Base-by-base conservation (phyloP, 2,888 invertebrate species). In the Volucella inflata region DNA sequence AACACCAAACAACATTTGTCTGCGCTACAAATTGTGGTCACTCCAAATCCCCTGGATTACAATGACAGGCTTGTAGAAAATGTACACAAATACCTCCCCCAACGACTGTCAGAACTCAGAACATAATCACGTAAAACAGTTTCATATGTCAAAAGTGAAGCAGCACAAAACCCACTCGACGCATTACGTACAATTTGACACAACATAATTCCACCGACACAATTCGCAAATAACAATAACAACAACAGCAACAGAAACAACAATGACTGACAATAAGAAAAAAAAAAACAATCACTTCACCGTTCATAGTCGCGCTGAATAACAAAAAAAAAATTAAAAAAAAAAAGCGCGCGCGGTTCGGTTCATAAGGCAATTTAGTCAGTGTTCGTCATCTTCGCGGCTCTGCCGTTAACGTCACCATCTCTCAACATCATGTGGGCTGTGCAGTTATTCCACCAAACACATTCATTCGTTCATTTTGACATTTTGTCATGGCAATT, bases 401-500 rank as follows among this genome's bases (percentile, higher is more conserved):
- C 30, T 36, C 48, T 50, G 60, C 65, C 65, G 62, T 59, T 48
- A 30, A 6, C 30, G 30, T 30, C 30, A 30, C 30, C 30, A 30
- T 30, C 30, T 30, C 30, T 30, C 4, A 30, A 71, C 55, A 80
- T 80, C 65, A 76, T 85, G 76, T 85, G 71, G 81, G 85, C 80
- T 60, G 80, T 68, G 60, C 76, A 81, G 85, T 81, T 81, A 85
- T 85, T 85, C 77, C 81, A 30, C 30, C 30, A 30, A 30, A 30
- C 6, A 85, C 81, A 85, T 68, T 85, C 62, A 77, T 72, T 81
- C 72, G 81, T 81, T 72, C 81, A 68, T 85, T 85, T 81, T 85
- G 85, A 85, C 85, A 85, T 85, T 85, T 80, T 85, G 81, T 85
- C 85, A 85, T 81, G 81, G 85, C 85, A 85, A 85, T 85, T 85